Evolutionary conservation across 2,888 invertebrate genomes (phyloP).

Genomic region (Sceliomorpha sp.): DNA sequence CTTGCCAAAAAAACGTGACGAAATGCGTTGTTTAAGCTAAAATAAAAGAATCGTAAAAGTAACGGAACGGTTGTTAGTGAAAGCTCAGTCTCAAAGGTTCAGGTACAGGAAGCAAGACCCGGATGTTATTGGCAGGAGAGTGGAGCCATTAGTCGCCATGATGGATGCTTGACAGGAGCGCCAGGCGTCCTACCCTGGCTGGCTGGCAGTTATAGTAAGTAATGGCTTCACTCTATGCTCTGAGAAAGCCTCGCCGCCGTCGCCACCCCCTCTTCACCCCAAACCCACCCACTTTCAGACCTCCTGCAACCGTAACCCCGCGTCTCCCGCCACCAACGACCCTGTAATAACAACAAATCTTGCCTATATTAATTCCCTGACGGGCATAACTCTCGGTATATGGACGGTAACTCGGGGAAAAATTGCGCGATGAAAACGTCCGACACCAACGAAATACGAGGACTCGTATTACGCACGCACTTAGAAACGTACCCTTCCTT

Average conservation of each 20-base stretch:
- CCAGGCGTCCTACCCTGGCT: conserved; percentile 72
- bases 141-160: conserved; percentile 79
- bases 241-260: conserved; percentile 73
- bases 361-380: conserved; percentile 79
- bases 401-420: conserved; percentile 70
- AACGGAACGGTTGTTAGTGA: conserved; percentile 58
- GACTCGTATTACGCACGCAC: conserved; percentile 70
- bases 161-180: conserved; percentile 79
- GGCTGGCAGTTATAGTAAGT: conserved; percentile 79
- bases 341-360: conserved; percentile 79
- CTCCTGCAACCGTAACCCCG: conserved; percentile 46
- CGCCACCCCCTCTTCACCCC: conserved; percentile 51
- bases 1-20: conserved; percentile 34
- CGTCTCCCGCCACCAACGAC: conserved; percentile 58
- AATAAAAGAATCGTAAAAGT: conserved; percentile 43
- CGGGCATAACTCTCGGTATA: conserved; percentile 76
- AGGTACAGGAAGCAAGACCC: conserved; percentile 67
- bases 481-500: conserved; percentile 58
- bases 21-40: conserved; percentile 45
- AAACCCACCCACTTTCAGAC: conserved; percentile 39
- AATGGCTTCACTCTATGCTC: conserved; percentile 78
- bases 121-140: conserved; percentile 80
- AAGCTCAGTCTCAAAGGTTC: conserved; percentile 57
- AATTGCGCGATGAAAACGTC: conserved; percentile 75
- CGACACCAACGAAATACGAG: conserved; percentile 66